phyloP scores from a whole-genome alignment of 2,797 vertebrate species.

The Rhinogobio ventralis region DNA sequence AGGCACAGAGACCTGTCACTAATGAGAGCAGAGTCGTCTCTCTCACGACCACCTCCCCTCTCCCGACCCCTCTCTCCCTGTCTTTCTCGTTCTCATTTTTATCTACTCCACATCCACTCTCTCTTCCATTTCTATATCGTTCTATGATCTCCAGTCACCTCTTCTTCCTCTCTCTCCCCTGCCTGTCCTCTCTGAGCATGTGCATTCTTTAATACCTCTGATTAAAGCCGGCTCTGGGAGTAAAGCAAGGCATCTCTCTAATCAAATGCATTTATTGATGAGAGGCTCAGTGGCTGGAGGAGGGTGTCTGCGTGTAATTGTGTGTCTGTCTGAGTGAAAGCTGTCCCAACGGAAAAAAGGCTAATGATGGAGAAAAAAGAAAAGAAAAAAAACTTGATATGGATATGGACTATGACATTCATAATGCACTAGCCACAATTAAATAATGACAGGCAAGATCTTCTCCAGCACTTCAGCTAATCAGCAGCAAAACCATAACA shows the following conservation, averaged over 20 bases:
- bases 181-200: conserved; percentile 51
- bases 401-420: conserved; percentile 41
- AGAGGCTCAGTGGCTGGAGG: conserved; percentile 50
- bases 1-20: conserved; percentile 29
- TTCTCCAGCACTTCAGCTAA: conserved; percentile 2
- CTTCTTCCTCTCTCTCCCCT: conserved; percentile 28
- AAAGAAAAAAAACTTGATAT: neutral
- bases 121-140: conserved; percentile 31
- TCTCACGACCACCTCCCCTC: conserved; percentile 23
- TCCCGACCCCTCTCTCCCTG: conserved; percentile 14
- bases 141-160: conserved; percentile 37
- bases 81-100: conserved; percentile 41
- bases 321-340: conserved; percentile 45
- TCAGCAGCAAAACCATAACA: conserved; percentile 35
- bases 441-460: conserved; percentile 27
- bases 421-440: conserved; percentile 21
- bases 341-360: conserved; percentile 32
- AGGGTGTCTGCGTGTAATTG: conserved; percentile 48
- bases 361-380: conserved; percentile 7
- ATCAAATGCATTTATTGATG: conserved; percentile 57
- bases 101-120: conserved; percentile 25
- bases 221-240: conserved; percentile 60
- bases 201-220: conserved; percentile 57
- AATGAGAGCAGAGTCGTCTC: conserved; percentile 43
- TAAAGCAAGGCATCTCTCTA: conserved; percentile 50